Percentiles rank a stretch among this genome's conserved stretches.
phyloP scores from a whole-genome alignment of 2,113 vertebrate genomes.

The Empidonax alnorum region DNA sequence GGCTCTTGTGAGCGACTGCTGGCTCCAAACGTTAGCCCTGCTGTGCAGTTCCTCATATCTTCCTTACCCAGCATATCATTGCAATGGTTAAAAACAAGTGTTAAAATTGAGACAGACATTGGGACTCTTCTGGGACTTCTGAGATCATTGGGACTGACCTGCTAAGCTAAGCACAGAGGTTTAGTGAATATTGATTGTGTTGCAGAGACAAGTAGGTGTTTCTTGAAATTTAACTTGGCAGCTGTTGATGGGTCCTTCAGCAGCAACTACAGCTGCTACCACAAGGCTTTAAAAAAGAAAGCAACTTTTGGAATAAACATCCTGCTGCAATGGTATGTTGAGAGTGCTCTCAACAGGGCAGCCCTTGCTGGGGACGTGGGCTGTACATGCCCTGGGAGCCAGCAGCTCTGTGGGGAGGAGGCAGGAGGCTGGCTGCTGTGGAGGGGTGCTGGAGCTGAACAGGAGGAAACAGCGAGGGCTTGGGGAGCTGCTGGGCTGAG shows the following conservation, averaged over 20 bases:
- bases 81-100: fast-evolving
- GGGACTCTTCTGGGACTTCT: not conserved
- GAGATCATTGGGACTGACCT: not conserved
- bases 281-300: not conserved
- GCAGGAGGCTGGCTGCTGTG: not conserved
- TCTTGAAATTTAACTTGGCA: not conserved
- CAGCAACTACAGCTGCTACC: not conserved
- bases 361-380: not conserved
- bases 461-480: not conserved
- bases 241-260: not conserved
- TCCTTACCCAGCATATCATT: fast-evolving
- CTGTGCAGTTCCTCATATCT: not conserved
- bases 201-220: not conserved
- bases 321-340: not conserved
- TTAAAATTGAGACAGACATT: not conserved
- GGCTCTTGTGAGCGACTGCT: fast-evolving
- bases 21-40: fast-evolving
- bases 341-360: not conserved
- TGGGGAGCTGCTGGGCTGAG: not conserved
- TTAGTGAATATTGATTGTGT: not conserved
- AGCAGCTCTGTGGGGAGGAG: not conserved
- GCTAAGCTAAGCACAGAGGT: not conserved
- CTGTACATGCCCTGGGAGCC: not conserved
- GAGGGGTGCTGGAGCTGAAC: fast-evolving
- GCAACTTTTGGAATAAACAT: not conserved